These are phyloP conservation scores for Clarias laeviceps DNA, from an alignment of 2,797 vertebrate genomes.

Conservation along the genomic window DNA sequence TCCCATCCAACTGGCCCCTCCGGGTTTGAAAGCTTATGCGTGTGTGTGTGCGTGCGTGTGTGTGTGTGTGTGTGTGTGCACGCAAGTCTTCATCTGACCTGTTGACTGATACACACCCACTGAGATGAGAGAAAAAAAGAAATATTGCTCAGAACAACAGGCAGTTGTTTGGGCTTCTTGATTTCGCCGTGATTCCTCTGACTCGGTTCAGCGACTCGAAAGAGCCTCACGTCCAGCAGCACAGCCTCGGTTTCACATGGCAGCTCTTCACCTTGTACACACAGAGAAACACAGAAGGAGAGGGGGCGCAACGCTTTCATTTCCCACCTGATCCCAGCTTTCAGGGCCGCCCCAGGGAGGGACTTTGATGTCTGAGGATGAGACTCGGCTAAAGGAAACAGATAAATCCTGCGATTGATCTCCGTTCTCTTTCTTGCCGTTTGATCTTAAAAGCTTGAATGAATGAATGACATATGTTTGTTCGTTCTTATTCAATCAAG, in stretches of 20 bases:
- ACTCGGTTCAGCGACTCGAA: not conserved
- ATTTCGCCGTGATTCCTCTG: not conserved
- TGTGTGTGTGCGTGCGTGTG: not conserved
- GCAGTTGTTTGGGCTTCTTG: not conserved
- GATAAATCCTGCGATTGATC: not conserved
- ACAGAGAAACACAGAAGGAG: not conserved
- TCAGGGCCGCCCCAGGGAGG: not conserved
- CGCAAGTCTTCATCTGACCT: not conserved
- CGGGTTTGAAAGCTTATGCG: not conserved
- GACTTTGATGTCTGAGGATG: not conserved
- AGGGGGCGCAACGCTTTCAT: not conserved
- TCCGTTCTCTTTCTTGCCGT: not conserved
- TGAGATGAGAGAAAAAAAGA: not conserved
- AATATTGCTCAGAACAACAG: no score
- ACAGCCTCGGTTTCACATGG: not conserved
- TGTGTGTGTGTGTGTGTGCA: not conserved
- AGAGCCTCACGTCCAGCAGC: not conserved
- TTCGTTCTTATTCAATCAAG: not conserved
- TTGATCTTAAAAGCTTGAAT: not conserved
- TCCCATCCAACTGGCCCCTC: not conserved
- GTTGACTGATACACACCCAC: not conserved
- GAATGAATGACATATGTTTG: not conserved
- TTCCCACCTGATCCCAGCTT: slow-evolving; percentile 20
- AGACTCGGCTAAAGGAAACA: not conserved
- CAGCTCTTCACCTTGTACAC: not conserved